Percentiles rank a stretch among this genome's conserved stretches.
Conservation (phyloP, 2,888 invertebrate species). For the Euclidia mi region DNA sequence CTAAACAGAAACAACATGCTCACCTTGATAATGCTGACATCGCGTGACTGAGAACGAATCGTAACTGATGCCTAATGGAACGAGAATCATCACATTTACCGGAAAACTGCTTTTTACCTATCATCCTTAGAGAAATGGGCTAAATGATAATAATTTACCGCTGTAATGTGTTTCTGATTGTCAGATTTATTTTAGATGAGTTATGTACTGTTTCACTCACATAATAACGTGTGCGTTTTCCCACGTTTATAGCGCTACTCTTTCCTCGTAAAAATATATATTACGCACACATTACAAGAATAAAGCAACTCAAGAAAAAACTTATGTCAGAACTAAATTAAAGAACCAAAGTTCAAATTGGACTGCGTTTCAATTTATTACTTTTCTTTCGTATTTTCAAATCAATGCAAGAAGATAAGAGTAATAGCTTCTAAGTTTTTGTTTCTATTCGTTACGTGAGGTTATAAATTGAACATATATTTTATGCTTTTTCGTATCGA, state of each 20-base stretch:
- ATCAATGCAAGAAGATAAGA: too few species aligned
- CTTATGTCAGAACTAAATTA: too few species aligned
- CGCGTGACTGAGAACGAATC: conserved; percentile 85
- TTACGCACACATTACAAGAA: background rate
- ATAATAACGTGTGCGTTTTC: background rate
- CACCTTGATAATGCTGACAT: conserved; percentile 82
- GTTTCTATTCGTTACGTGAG: too few species aligned
- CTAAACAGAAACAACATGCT: conserved; percentile 65
- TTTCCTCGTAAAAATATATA: too few species aligned
- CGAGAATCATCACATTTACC: conserved; percentile 84
- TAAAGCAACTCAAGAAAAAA: too few species aligned
- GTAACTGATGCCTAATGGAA: conserved; percentile 87
- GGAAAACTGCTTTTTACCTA: conserved; percentile 80
- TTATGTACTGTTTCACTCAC: conserved; percentile 14
- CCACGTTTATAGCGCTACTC: background rate
- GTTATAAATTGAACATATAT: too few species aligned
- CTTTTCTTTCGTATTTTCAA: too few species aligned
- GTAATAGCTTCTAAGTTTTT: too few species aligned
- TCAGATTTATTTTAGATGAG: conserved; percentile 53
- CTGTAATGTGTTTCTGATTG: conserved; percentile 79
- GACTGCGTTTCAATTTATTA: background rate
- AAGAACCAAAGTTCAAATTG: background rate
- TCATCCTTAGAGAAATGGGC: conserved; percentile 76
- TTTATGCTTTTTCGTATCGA: too few species aligned
- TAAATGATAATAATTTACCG: conserved; percentile 72